phyloP scores from a whole-genome alignment of 2,113 vertebrate species.

The Myrmophylax atrothorax region DNA sequence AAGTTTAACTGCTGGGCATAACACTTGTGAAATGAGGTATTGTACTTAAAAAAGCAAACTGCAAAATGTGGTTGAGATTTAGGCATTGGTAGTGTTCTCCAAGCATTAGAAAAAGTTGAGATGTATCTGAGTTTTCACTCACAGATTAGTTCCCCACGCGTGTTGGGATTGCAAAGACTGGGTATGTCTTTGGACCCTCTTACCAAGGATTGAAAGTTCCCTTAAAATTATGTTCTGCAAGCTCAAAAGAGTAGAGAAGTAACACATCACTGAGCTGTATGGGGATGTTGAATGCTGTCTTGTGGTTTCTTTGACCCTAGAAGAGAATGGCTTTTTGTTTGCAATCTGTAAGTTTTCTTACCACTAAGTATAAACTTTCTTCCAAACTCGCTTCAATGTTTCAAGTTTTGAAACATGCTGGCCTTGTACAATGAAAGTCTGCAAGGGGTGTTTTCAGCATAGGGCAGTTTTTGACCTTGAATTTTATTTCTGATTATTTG shows the following conservation, averaged over 20 bases:
- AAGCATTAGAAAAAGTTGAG: background rate
- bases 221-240: background rate
- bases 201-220: background rate
- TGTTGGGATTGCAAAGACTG: background rate
- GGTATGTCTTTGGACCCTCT: background rate
- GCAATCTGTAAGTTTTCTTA: conserved; percentile 19
- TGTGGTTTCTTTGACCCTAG: conserved; percentile 37
- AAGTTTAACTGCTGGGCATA: background rate
- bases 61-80: background rate
- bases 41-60: background rate
- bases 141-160: background rate
- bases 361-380: background rate
- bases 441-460: background rate
- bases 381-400: conserved; percentile 31
- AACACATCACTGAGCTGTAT: background rate
- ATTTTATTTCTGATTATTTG: background rate
- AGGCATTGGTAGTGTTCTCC: background rate
- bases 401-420: conserved; percentile 22
- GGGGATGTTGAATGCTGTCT: background rate
- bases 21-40: background rate
- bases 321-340: conserved; percentile 58
- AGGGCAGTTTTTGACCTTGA: conserved; percentile 6
- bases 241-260: background rate
- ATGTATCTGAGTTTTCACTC: background rate
- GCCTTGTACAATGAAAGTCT: background rate